phyloP scores from a whole-genome alignment of 2,797 vertebrate species.

The Enteromius anoplus region DNA sequence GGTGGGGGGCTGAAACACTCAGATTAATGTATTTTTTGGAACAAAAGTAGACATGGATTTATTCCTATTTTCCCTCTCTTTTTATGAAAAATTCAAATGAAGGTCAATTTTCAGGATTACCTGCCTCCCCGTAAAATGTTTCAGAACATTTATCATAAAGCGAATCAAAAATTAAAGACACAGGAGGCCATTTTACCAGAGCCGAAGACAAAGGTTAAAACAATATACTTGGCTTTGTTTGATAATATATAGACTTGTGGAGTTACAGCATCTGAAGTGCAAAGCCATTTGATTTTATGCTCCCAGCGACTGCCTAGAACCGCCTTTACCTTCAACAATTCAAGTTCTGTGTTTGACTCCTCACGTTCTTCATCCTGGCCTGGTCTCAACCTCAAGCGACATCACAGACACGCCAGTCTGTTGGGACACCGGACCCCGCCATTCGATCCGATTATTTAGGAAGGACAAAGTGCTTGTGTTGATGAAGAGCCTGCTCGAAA shows the following conservation, averaged over 20 bases:
- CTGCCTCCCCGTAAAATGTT: constrained; percentile 60
- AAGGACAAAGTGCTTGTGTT: constrained; percentile 88
- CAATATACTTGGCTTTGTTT: constrained; percentile 33
- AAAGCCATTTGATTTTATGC: constrained; percentile 1
- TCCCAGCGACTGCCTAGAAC: neutral
- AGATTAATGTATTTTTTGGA: constrained; percentile 66
- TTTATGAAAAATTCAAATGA: constrained; percentile 66
- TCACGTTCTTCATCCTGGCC: constrained; percentile 24
- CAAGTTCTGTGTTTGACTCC: constrained; percentile 12
- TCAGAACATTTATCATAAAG: constrained; percentile 54
- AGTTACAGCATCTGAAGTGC: neutral
- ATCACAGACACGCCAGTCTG: constrained; percentile 62
- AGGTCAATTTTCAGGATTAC: constrained; percentile 64
- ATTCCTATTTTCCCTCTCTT: constrained; percentile 66
- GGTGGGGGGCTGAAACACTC: constrained; percentile 55
- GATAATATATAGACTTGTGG: constrained; percentile 1
- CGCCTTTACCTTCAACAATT: constrained; percentile 34
- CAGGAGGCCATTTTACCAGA: constrained; percentile 43
- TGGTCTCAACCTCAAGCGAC: constrained; percentile 49
- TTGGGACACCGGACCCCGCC: constrained; percentile 67
- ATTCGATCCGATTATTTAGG: constrained; percentile 86
- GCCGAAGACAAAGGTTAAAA: constrained; percentile 12
- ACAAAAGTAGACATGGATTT: constrained; percentile 69
- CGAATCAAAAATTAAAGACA: constrained; percentile 62
- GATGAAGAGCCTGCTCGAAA: constrained; percentile 84